phyloP scores from a whole-genome alignment of 2,797 vertebrate genomes.

The Oryzias dopingdopingensis region DNA sequence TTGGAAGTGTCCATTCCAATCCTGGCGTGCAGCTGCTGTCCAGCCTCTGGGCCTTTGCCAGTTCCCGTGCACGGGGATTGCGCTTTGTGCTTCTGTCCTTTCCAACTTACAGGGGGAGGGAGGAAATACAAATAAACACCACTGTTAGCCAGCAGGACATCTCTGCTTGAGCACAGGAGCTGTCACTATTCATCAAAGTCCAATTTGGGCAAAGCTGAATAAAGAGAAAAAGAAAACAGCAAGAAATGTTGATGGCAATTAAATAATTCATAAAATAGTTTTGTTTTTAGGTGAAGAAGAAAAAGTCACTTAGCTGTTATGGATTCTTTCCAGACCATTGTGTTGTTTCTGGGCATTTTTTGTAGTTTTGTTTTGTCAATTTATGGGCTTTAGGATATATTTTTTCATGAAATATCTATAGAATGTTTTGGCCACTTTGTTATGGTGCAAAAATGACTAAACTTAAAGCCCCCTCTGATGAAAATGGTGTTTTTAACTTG shows the following conservation, averaged over 20 bases:
- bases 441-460: too few relatives aligned
- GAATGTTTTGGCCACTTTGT: neutral
- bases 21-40: conserved; percentile 27
- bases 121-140: conserved; percentile 35
- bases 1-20: neutral
- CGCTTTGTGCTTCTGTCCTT: conserved; percentile 46
- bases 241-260: conserved; percentile 40
- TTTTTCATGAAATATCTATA: neutral
- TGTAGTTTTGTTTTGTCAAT: conserved; percentile 11
- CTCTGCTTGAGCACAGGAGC: conserved; percentile 45
- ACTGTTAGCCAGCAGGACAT: conserved; percentile 44
- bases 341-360: neutral
- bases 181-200: conserved; percentile 68
- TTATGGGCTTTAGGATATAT: neutral
- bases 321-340: neutral
- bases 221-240: conserved; percentile 38
- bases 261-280: conserved; percentile 35
- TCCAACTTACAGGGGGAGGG: conserved; percentile 30
- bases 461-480: too few relatives aligned
- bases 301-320: conserved; percentile 1
- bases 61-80: conserved; percentile 54
- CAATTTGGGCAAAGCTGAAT: conserved; percentile 38
- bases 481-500: too few relatives aligned
- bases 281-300: conserved; percentile 15
- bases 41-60: conserved; percentile 40